Conservation (phyloP, 2,797 vertebrate species). For the Labroides dimidiatus region DNA sequence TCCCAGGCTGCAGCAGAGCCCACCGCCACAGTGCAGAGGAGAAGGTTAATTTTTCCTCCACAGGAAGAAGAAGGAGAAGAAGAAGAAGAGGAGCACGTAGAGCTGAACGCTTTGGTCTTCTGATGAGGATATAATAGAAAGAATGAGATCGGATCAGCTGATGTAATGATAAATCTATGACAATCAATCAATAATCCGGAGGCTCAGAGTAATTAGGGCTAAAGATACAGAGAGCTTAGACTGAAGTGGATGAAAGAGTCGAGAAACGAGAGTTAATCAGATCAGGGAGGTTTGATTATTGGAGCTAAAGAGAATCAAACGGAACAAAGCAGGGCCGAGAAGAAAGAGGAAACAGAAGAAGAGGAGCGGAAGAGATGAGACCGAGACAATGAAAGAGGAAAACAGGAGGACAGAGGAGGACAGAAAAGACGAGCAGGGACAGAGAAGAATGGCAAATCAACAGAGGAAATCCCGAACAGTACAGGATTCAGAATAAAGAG, state of each 20-base stretch:
- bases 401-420: not conserved
- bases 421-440: not conserved
- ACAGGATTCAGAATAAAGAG: not conserved
- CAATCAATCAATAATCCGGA: not conserved
- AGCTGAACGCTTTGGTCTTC: not conserved
- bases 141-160: not conserved
- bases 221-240: not conserved
- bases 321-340: not conserved
- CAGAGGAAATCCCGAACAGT: not conserved
- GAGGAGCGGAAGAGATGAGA: not conserved
- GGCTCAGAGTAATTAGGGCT: conserved; percentile 3
- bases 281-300: conserved; percentile 22
- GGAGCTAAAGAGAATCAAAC: conserved; percentile 5
- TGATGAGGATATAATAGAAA: not conserved
- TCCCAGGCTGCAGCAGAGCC: conserved; percentile 46
- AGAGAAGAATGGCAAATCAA: not conserved
- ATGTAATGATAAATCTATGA: conserved; percentile 1
- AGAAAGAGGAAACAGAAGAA: conserved; percentile 2
- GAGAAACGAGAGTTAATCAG: conserved; percentile 11
- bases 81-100: not conserved
- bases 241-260: conserved; percentile 6
- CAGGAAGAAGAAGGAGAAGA: not conserved
- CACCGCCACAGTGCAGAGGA: conserved; percentile 20
- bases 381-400: not conserved
- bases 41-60: not conserved